These are phyloP conservation scores for Drosophila nigricruria DNA, from an alignment of 2,888 invertebrate genomes.

Conservation along the genomic window DNA sequence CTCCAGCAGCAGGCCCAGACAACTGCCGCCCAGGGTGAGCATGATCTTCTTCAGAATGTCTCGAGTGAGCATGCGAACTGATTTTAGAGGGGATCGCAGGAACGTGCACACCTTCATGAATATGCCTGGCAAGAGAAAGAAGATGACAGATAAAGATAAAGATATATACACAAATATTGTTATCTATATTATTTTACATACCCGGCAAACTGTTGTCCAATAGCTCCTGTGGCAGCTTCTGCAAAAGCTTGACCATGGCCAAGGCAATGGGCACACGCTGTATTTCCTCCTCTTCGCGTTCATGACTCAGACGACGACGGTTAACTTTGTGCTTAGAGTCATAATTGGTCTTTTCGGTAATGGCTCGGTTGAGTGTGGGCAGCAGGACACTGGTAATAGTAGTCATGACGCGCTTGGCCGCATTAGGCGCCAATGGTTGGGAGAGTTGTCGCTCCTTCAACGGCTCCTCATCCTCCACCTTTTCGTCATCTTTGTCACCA, in stretches of 20 bases:
- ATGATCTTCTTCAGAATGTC: constrained; percentile 97
- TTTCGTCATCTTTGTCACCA: constrained; percentile 26
- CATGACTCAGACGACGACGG: constrained; percentile 88
- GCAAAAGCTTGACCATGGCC: constrained; percentile 95
- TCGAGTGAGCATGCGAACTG: constrained; percentile 93
- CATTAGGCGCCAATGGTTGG: constrained; percentile 87
- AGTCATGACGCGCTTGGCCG: constrained; percentile 91
- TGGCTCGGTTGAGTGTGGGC: constrained; percentile 91
- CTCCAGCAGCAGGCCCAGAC: constrained; percentile 91
- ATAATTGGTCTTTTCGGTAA: constrained; percentile 89
- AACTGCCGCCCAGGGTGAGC: constrained; percentile 92
- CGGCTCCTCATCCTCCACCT: constrained; percentile 17
- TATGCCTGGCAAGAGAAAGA: constrained; percentile 86
- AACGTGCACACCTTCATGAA: constrained; percentile 96
- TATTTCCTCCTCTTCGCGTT: constrained; percentile 96
- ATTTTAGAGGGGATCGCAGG: constrained; percentile 94
- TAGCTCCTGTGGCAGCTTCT: constrained; percentile 92
- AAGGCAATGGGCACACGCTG: constrained; percentile 96
- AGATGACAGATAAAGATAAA: too few relatives aligned
- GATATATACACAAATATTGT: not conserved
- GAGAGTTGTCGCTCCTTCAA: constrained; percentile 29
- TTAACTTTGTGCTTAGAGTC: constrained; percentile 93
- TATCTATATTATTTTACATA: constrained; percentile 20
- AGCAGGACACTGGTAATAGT: constrained; percentile 90
- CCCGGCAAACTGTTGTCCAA: constrained; percentile 91